Conservation (phyloP, 2,113 vertebrate genomes). For the Syngnathus typhle region DNA sequence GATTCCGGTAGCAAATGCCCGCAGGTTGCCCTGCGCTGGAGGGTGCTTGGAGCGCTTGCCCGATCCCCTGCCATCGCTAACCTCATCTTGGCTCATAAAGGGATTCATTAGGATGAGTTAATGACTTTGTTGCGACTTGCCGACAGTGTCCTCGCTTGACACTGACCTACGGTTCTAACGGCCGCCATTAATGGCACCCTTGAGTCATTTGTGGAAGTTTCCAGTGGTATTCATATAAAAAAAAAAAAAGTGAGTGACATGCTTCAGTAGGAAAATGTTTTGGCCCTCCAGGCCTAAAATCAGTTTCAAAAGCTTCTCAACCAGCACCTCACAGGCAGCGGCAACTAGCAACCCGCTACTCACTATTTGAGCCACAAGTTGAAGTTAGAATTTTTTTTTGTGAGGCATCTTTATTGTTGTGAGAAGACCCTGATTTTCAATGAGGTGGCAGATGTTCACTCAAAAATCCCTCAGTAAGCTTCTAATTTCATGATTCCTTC, state of each 20-base stretch:
- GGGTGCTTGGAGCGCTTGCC: conserved; percentile 2
- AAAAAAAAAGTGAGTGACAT: background rate
- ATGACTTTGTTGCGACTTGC: conserved; percentile 45
- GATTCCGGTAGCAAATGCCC: conserved; percentile 6
- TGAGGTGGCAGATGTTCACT: background rate
- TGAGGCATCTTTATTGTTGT: background rate
- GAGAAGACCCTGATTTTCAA: background rate
- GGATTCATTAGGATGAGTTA: conserved; percentile 48
- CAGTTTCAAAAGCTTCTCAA: too few species aligned
- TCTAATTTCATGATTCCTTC: background rate
- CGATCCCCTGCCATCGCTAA: conserved; percentile 21
- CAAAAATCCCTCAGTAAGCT: background rate
- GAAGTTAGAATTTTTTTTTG: too few species aligned
- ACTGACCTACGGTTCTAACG: conserved; percentile 12
- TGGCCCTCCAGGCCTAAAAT: too few species aligned
- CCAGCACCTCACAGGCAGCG: too few species aligned
- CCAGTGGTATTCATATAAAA: background rate
- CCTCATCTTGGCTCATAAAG: conserved; percentile 29
- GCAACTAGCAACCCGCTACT: too few species aligned
- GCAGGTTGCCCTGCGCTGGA: conserved; percentile 8
- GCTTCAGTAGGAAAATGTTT: background rate
- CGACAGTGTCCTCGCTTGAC: conserved; percentile 37
- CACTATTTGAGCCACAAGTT: too few species aligned
- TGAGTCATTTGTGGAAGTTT: background rate
- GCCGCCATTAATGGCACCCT: background rate